Conservation (phyloP, 1,140 invertebrate species). For the Proales similis region DNA sequence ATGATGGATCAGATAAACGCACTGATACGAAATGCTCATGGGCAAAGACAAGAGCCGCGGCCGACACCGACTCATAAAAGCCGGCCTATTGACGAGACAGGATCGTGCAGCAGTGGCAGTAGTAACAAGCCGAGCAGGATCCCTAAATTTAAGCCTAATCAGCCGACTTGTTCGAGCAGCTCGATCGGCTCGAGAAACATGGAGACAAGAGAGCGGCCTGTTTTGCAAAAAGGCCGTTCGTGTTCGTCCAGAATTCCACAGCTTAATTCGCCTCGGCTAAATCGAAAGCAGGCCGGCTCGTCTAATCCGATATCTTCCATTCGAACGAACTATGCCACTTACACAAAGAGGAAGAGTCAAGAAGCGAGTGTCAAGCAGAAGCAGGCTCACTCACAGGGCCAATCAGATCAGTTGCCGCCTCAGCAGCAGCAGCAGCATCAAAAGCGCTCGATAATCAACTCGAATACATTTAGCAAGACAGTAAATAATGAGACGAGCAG, state of each 20-base stretch:
- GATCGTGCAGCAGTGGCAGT: background rate
- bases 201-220: background rate
- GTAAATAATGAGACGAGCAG: background rate
- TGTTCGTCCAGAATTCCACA: slow-evolving; percentile 24
- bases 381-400: too few relatives aligned
- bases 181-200: background rate
- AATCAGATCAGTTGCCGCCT: too few relatives aligned
- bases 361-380: too few relatives aligned
- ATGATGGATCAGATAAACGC: slow-evolving; percentile 25
- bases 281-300: background rate
- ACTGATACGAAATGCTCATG: background rate
- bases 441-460: background rate
- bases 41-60: background rate
- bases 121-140: slow-evolving; percentile 10
- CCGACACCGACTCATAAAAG: background rate
- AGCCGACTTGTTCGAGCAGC: background rate
- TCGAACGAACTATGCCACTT: background rate
- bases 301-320: too few relatives aligned
- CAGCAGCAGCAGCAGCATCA: too few relatives aligned
- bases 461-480: slow-evolving; percentile 25
- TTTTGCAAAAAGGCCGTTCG: background rate
- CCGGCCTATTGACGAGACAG: slow-evolving; percentile 13
- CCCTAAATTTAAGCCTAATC: background rate
- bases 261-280: background rate
- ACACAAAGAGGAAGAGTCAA: background rate